Base-by-base conservation (phyloP, 2,888 invertebrate species). In the Microchrysa polita region DNA sequence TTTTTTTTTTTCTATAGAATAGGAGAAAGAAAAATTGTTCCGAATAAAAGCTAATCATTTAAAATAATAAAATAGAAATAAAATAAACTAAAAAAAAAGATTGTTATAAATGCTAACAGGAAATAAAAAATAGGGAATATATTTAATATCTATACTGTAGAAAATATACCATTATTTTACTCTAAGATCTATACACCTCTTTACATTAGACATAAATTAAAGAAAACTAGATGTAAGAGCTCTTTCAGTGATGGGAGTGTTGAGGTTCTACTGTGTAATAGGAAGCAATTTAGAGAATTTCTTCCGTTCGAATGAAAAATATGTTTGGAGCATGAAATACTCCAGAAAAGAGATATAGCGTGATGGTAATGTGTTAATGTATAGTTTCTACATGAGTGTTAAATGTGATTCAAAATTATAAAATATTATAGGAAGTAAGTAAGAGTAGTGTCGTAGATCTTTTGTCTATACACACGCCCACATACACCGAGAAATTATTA, bases 41-140 rank as follows among this genome's bases (percentile, higher is more conserved):
- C 52, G 16, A 52, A 52, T 52, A 34, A 34, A 34, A 34, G 7
- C 2, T 7, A 34, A 34, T 34, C 4, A 5, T 2, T 34, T 16
- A 52, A 52, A 10, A 5, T 10, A 52, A 5, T 52, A 16, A 52
- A 57, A 57, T 55, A n/a, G 16, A n/a, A 55, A 16, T 55, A 59
- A 59, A 9, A 59, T 9, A 60, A 2, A 10, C 5, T 60, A 27
- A 60, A 60, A 60, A 60, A 23, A 60, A 22, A 27, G 23, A 27
- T 60, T 34, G 27, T 34, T 61, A 61, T 57, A 63, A 16, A 48
- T 55, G 57, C 69, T 69, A 69, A 69, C 69, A 69, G 69, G 69
- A 69, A 69, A 20, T 40, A 69, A 55, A n/a, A 12, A 69, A 55
- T 69, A 69, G 69, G 69, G 69, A 69, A 69, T 55, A n/a, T n/a